phyloP scores from a whole-genome alignment of 2,797 vertebrate species.

The Poeciliopsis turneri region DNA sequence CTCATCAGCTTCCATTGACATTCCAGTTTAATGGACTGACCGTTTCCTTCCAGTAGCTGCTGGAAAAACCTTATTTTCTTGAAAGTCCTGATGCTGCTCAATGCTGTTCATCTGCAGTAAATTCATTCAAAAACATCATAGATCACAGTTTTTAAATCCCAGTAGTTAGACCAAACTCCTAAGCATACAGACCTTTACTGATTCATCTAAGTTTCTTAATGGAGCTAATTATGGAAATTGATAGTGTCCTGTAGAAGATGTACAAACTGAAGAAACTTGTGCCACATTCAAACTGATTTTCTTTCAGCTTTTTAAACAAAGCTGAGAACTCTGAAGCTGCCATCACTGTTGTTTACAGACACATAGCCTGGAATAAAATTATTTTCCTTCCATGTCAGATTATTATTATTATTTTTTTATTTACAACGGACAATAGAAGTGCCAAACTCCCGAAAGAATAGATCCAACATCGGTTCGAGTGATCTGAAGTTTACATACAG shows the following conservation, averaged over 20 bases:
- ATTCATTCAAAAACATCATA: slow-evolving; percentile 18
- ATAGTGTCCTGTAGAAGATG: slow-evolving; percentile 1
- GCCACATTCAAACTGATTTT: slow-evolving; percentile 58
- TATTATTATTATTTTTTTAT: slow-evolving; percentile 13
- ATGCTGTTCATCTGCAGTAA: slow-evolving; percentile 37
- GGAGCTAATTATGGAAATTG: background rate
- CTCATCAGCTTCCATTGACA: slow-evolving; percentile 29
- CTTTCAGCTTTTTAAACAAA: slow-evolving; percentile 50
- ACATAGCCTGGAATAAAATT: slow-evolving; percentile 6
- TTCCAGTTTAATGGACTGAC: slow-evolving; percentile 12
- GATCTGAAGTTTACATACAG: slow-evolving; percentile 72
- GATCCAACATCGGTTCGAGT: slow-evolving; percentile 28
- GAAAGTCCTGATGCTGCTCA: slow-evolving; percentile 53
- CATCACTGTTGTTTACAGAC: slow-evolving; percentile 71
- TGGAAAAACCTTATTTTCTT: slow-evolving; percentile 28
- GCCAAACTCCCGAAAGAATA: slow-evolving; percentile 55
- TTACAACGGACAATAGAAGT: slow-evolving; percentile 67
- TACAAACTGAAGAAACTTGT: slow-evolving; percentile 37
- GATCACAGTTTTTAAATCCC: slow-evolving; percentile 3
- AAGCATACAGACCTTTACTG: slow-evolving; percentile 55
- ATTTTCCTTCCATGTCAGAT: slow-evolving; percentile 17
- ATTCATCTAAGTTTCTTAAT: background rate
- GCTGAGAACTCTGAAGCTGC: slow-evolving; percentile 58
- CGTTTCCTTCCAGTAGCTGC: slow-evolving; percentile 8
- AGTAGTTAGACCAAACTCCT: slow-evolving; percentile 37